Base-by-base conservation (phyloP, 2,113 vertebrate genomes). In the Gasterosteus aculeatus region DNA sequence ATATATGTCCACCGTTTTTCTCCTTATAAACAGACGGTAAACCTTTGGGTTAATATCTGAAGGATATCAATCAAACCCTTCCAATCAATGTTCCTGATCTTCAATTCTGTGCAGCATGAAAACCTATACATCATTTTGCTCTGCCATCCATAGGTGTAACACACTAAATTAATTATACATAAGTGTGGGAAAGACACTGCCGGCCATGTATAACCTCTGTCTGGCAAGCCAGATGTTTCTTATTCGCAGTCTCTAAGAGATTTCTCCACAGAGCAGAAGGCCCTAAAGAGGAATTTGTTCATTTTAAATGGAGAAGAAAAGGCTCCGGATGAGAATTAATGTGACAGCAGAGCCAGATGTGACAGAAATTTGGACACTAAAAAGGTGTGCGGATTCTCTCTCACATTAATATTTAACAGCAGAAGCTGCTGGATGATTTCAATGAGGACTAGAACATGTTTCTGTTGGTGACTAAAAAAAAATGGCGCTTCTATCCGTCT, bases 81-180 rank as follows among this genome's bases (percentile, higher is more conserved):
- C 64, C 41, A 70, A 81, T 73, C 71, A 65, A 60, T 63, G 57
- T 74, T 69, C 61, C 75, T 41, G 35, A 51, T 74, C 22, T 54
- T 54, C 66, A 44, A 49, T 29, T 38, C 15, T 42, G 49, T 35
- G 65, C 70, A 9, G 18, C 26, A 70, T 16, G 26, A 77, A 31
- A 58, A 77, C 69, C 31, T 70, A 82, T 79, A 35, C 5, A 72
- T 73, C 15, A 60, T 38, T 60, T 54, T 46, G 22, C 44, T 26
- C 64, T 67, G 12, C 69, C 35, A 58, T 80, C 78, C 42, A 78
- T 75, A 61, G 64, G 39, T 78, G 11, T 67, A 77, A 77, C 63
- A 41, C 44, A 77, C 60, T 53, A 54, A 47, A 77, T 84, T 74
- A 74, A 84, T 80, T 81, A 84, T 72, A 69, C 70, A 73, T 53